A percentile compares a stretch with the other conserved stretches of the same genome.
These are phyloP conservation scores for Zoroaster sp. DNA, from an alignment of 53 echinoderm and acorn worm species.

Conservation along the genomic window DNA sequence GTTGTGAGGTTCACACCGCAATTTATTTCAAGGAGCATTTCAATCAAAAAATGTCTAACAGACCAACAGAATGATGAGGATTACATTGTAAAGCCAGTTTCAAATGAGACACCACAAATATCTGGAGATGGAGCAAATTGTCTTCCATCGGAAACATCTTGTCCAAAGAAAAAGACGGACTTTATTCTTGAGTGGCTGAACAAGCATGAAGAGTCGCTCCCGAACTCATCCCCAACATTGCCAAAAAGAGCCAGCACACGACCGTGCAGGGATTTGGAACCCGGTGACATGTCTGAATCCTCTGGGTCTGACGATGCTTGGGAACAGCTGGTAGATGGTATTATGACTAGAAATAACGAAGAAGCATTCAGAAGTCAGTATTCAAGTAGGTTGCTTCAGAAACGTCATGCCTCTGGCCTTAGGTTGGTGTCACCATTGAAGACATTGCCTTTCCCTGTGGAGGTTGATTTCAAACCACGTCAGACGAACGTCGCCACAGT, in stretches of 20 bases:
- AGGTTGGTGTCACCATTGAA: background rate
- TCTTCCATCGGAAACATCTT: background rate
- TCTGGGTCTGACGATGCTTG: slow-evolving; percentile 44
- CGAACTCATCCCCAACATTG: background rate
- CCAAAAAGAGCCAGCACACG: background rate
- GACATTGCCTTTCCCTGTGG: background rate
- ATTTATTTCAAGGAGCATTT: background rate
- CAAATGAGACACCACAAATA: background rate
- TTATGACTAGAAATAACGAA: slow-evolving; percentile 24
- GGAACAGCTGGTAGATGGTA: slow-evolving; percentile 19
- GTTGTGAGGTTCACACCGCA: background rate
- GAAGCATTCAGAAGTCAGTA: background rate
- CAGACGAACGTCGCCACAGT: slow-evolving; percentile 34
- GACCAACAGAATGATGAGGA: background rate
- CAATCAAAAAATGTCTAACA: background rate
- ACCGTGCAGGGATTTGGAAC: background rate
- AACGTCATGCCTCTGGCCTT: background rate
- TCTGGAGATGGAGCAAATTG: background rate
- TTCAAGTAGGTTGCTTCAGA: background rate
- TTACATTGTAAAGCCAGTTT: background rate
- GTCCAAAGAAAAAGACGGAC: background rate
- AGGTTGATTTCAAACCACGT: background rate
- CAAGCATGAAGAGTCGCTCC: background rate
- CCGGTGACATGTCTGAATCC: slow-evolving; percentile 9
- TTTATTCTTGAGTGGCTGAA: slow-evolving; percentile 3